Evolutionary conservation across 2,113 vertebrate species (phyloP).

Genomic region (Ageneiosus marmoratus): DNA sequence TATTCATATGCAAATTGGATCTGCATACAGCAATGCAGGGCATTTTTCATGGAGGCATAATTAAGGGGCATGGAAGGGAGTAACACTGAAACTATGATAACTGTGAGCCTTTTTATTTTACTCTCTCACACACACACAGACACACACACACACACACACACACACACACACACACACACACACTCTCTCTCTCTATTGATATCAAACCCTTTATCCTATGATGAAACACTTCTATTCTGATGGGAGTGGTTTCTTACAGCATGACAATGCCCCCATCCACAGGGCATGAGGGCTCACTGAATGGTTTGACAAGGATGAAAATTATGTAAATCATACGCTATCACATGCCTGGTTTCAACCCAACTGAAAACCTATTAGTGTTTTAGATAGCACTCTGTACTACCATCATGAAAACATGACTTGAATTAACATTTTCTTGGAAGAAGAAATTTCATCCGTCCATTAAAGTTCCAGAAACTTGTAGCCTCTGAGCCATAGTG

Average conservation of each 20-base stretch:
- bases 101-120: not conserved
- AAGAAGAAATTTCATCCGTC: not conserved
- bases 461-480: not conserved
- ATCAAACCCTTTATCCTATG: not conserved
- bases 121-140: not conserved
- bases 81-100: slow-evolving; percentile 34
- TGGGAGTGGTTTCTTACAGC: not conserved
- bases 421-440: not conserved
- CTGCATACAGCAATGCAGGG: slow-evolving; percentile 9
- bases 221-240: slow-evolving; percentile 1
- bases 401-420: not conserved
- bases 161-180: slow-evolving; percentile 1
- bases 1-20: slow-evolving; percentile 59
- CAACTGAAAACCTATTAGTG: not conserved
- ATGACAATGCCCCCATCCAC: not conserved
- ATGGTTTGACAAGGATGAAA: not conserved
- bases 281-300: not conserved
- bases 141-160: slow-evolving; percentile 3
- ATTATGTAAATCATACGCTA: not conserved
- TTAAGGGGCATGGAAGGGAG: slow-evolving; percentile 3
- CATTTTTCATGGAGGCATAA: slow-evolving; percentile 45
- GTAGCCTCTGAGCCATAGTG: not conserved
- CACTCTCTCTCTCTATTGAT: not conserved
- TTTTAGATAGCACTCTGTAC: not conserved
- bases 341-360: not conserved